phyloP scores from a whole-genome alignment of 2,113 vertebrate genomes.

The Miniopterus natalensis region DNA sequence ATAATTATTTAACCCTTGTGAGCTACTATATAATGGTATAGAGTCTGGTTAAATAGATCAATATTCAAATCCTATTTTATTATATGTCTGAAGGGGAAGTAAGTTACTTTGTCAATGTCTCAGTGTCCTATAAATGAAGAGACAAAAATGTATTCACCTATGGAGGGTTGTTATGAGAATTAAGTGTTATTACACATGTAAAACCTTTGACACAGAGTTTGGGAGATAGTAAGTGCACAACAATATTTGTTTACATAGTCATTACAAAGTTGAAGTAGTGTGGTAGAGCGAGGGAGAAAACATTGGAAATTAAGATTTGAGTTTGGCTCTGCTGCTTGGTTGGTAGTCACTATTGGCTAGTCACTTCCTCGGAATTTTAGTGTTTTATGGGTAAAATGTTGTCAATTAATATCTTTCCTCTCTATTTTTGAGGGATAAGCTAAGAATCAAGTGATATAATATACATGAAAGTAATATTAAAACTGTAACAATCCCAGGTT shows the following conservation, averaged over 20 bases:
- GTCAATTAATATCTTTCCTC: neutral
- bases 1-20: constrained; percentile 32
- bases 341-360: neutral
- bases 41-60: neutral
- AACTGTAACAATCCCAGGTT: neutral
- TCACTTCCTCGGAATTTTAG: neutral
- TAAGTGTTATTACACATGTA: constrained; percentile 30
- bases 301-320: neutral
- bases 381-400: constrained; percentile 28
- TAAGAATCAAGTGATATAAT: neutral
- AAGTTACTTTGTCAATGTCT: constrained; percentile 16
- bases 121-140: neutral
- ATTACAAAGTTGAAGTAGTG: neutral
- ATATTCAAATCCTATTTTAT: constrained; percentile 42
- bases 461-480: constrained; percentile 32
- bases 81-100: neutral
- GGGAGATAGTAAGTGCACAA: neutral
- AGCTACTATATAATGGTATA: neutral
- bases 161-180: neutral
- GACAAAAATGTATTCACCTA: neutral
- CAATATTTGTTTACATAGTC: neutral
- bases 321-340: neutral
- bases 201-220: neutral
- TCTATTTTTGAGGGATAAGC: neutral
- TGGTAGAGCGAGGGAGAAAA: neutral